Conservation (phyloP, 2,888 invertebrate species). For the Ormyrus nitidulus region DNA sequence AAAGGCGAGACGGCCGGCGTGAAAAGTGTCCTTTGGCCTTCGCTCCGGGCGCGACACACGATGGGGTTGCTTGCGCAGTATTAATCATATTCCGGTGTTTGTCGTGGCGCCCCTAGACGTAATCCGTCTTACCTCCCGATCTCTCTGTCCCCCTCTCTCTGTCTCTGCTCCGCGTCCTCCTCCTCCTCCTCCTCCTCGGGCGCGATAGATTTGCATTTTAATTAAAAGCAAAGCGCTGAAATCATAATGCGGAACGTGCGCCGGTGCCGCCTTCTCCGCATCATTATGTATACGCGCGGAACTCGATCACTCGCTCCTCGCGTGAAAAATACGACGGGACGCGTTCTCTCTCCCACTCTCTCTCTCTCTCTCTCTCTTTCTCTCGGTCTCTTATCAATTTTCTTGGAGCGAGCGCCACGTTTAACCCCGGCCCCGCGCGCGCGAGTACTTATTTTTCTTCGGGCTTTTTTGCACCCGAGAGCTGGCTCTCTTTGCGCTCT, state of each 20-base stretch:
- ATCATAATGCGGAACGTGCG: slow-evolving; percentile 79
- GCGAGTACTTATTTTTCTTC: too few relatives aligned
- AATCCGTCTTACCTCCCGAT: slow-evolving; percentile 75
- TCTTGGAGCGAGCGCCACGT: neutral
- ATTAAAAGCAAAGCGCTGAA: slow-evolving; percentile 80
- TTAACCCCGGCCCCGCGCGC: too few relatives aligned
- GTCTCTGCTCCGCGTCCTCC: neutral
- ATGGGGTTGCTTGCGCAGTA: slow-evolving; percentile 74
- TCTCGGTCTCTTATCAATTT: slow-evolving; percentile 46
- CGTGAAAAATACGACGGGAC: slow-evolving; percentile 36
- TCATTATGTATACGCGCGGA: slow-evolving; percentile 55
- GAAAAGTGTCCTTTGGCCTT: slow-evolving; percentile 41
- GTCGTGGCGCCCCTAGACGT: slow-evolving; percentile 74
- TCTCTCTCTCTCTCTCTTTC: neutral
- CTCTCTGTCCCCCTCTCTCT: slow-evolving; percentile 63
- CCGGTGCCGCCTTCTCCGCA: slow-evolving; percentile 64
- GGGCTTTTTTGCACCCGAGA: too few relatives aligned
- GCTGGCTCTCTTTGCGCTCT: too few relatives aligned
- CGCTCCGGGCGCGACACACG: slow-evolving; percentile 60
- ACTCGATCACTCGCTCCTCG: slow-evolving; percentile 38
- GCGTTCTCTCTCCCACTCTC: neutral
- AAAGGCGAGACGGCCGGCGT: neutral
- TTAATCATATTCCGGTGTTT: slow-evolving; percentile 76
- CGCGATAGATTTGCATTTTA: slow-evolving; percentile 79
- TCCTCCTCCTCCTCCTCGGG: slow-evolving; percentile 63